A percentile compares a stretch with the other conserved stretches of the same genome.
These are phyloP conservation scores for Vesta saturnalis DNA, from an alignment of 2,888 invertebrate genomes.

Conservation along the genomic window DNA sequence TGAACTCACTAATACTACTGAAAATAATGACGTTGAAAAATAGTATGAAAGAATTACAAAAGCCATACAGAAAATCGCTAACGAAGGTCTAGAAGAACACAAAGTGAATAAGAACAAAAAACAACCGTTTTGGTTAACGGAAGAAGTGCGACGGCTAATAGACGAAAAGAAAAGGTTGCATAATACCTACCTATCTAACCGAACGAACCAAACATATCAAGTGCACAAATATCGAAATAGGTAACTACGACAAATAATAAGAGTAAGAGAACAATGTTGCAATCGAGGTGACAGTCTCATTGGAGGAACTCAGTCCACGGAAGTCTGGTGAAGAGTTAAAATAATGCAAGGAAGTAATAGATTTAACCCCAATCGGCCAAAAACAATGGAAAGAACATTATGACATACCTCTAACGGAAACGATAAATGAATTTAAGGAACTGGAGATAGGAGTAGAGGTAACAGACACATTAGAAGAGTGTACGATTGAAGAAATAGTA, in stretches of 20 bases:
- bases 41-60: not conserved
- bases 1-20: not conserved
- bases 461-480: not conserved
- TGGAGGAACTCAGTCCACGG: not conserved
- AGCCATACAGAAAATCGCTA: conserved; percentile 1
- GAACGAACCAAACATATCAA: not conserved
- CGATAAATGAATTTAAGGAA: not conserved
- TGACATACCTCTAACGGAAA: not conserved
- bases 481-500: not conserved
- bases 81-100: not conserved
- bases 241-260: not conserved
- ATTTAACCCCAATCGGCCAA: too few relatives aligned
- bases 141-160: not conserved
- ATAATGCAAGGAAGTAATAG: too few relatives aligned
- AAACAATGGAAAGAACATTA: conserved; percentile 13
- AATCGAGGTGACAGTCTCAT: not conserved
- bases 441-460: not conserved
- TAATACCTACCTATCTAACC: conserved; percentile 3
- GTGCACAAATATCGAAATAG: not conserved
- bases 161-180: not conserved
- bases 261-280: not conserved
- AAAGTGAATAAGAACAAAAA: not conserved
- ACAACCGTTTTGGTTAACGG: not conserved
- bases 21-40: not conserved
- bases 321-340: too few relatives aligned